Percentiles rank a stretch among this genome's conserved stretches.
These are phyloP conservation scores for Eulemur coronatus DNA, from an alignment of 2,797 vertebrate genomes.

Conservation along the genomic window DNA sequence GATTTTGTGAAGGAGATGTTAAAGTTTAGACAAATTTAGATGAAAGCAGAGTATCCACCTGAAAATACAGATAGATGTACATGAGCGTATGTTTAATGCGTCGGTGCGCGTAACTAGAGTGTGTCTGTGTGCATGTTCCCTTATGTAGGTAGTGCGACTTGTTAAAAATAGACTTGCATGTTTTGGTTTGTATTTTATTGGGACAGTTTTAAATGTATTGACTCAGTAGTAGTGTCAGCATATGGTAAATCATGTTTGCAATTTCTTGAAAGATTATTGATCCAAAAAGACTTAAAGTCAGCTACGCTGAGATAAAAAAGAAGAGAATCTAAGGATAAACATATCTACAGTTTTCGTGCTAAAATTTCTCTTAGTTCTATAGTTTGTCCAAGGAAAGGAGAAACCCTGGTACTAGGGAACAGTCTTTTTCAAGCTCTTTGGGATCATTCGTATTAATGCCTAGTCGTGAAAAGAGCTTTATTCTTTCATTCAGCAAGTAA, in stretches of 20 bases:
- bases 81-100: not conserved
- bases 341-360: not conserved
- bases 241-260: not conserved
- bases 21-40: not conserved
- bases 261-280: not conserved
- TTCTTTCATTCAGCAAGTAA: not conserved
- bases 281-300: not conserved
- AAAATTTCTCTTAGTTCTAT: not conserved
- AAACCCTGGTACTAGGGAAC: not conserved
- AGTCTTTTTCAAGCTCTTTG: not conserved
- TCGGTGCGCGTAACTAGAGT: accelerated
- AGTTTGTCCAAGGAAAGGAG: not conserved
- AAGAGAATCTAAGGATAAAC: not conserved
- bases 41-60: not conserved
- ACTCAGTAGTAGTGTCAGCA: not conserved
- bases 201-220: not conserved
- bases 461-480: not conserved
- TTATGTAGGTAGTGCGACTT: not conserved
- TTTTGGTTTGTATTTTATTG: not conserved
- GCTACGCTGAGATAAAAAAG: not conserved
- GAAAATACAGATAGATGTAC: not conserved
- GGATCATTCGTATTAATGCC: accelerated
- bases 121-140: not conserved
- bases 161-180: not conserved
- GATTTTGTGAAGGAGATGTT: not conserved